Base-by-base conservation (phyloP, 2,888 invertebrate genomes). In the Brachyptera putata region DNA sequence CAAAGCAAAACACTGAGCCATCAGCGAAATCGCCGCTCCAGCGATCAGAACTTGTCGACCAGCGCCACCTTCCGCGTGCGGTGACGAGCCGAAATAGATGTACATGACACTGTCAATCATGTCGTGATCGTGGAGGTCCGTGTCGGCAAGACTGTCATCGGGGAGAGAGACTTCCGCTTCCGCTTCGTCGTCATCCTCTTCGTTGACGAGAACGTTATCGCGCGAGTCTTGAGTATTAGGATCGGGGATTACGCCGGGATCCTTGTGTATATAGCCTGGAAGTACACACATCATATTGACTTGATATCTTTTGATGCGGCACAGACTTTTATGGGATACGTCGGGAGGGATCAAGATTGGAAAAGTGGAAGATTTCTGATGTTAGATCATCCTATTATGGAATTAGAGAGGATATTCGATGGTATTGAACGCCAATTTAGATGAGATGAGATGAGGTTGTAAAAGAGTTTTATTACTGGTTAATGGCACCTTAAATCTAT, bases 101-200 rank as follows among this genome's bases (percentile, higher is more conserved):
- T 86, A 87, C 71, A 86, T 85, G 49, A 87, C 82, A 68, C 85
- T 86, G 68, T 87, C 86, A 56, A 87, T 87, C 39, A 84, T 81
- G 67, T 86, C 85, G 67, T 85, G 85, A 65, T 85, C 85, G 65
- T 82, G 81, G 2, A 86, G 74, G 70, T 86, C 85, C 0, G 80
- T 79, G 67, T 85, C 84, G 0, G 84, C 83, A 37, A 85, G 70
- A 0, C 84, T 83, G 68, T 84, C 82, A 62, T 84, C 84, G 0
- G 84, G 84, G 3, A 84, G 66, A 9, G 43, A 43, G 7, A 57
- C 34, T 4, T 39, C 50, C 9, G 14, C 57, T 57, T 49, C 61
- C 5, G 30, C 55, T 11, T 57, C 60, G 21, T 43, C 58, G 41
- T 56, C 58, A 22, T 22, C 41, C 21, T 41, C 41, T n/a, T 22